Evolutionary conservation across 2,797 vertebrate species (phyloP), one percentile per base, ranked within the genome.

Genomic region (Xyrichtys novacula): DNA sequence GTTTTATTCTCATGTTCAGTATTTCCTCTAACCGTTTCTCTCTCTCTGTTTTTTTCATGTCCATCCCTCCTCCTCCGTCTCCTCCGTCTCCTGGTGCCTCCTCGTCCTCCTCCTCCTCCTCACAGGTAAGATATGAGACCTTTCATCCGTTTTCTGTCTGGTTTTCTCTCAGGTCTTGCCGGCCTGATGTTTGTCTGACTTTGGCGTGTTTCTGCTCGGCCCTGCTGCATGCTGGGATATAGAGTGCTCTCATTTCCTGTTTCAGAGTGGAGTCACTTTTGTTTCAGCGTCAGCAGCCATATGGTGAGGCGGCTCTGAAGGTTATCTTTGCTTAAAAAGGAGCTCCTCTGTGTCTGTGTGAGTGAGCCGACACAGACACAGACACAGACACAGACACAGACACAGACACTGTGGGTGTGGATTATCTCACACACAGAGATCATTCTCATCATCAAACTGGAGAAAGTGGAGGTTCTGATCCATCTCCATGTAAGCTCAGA

Each of bases 81-180:
- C 8, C 26, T 58, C 36, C 15, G n/a, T n/a, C n/a, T n/a, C n/a
- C n/a, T n/a, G n/a, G n/a, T n/a, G n/a, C n/a, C n/a, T n/a, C n/a
- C n/a, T n/a, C n/a, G n/a, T n/a, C 57, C 16, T 25, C 61, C 10
- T 16, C 28, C 7, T n/a, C 8, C 26, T 58, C 36, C 15, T 58
- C 63, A 10, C 26, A 85, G 78, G 78, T 81, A 81, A 76, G 78
- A 47, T 31, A 2, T 5, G 22, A 17, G 7, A 31, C 46, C 38
- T 3, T 19, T 58, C 3, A 12, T 19, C 6, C 29, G 1, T 39
- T 57, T 42, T 19, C 28, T 44, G 17, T 53, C 11, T 16, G 20
- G 12, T 66, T 36, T 11, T 52, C 20, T 9, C 6, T 3, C 53
- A 36, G 23, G 16, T 6, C 1, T 15, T 52, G 22, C 2, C 19